phyloP scores from a whole-genome alignment of 64 coral and sea anemone species.

The Dendrophyllia cribrosa region DNA sequence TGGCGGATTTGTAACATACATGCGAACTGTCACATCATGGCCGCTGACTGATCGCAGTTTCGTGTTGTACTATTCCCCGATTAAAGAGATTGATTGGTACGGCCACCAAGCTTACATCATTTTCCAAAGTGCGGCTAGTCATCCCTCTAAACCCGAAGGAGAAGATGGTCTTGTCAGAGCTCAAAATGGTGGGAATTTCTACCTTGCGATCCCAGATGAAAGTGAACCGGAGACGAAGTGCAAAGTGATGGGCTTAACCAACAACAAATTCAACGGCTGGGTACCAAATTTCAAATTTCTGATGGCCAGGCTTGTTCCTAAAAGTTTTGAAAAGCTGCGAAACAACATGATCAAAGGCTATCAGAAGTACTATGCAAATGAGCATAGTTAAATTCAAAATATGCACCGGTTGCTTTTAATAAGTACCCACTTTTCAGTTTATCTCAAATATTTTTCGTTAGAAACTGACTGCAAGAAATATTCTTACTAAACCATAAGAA shows the following conservation, averaged over 20 bases:
- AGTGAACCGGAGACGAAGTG: conserved; percentile 7
- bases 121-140: conserved; percentile 13
- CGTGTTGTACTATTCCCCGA: not conserved
- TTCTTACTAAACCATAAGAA: too few relatives aligned
- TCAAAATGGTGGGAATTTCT: conserved; percentile 48
- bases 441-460: too few relatives aligned
- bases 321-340: not conserved
- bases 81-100: conserved; percentile 1
- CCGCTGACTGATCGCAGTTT: conserved; percentile 24
- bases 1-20: not conserved
- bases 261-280: conserved; percentile 46
- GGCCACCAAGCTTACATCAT: not conserved
- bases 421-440: too few relatives aligned
- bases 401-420: too few relatives aligned
- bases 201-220: not conserved
- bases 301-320: not conserved
- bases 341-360: not conserved
- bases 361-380: not conserved
- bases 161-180: conserved; percentile 24
- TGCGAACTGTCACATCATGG: not conserved
- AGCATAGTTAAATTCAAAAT: too few relatives aligned
- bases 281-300: not conserved
- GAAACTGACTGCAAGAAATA: too few relatives aligned
- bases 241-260: conserved; percentile 36
- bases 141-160: conserved; percentile 21